Percentiles rank a stretch among this genome's conserved stretches.
These are phyloP conservation scores for Agrotis ipsilon DNA, from an alignment of 2,888 invertebrate species.

Conservation along the genomic window DNA sequence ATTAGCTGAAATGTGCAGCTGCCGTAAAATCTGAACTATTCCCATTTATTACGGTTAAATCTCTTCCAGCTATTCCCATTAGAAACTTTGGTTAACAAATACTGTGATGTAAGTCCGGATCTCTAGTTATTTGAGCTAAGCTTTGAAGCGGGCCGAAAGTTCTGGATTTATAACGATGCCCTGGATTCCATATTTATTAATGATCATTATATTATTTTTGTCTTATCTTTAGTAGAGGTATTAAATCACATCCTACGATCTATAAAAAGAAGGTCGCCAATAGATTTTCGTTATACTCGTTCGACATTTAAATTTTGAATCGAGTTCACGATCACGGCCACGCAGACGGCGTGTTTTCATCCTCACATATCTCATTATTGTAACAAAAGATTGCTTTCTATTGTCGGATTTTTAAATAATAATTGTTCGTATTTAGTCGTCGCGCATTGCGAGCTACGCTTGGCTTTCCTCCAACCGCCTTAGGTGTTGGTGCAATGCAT, in stretches of 20 bases:
- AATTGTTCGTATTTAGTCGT: conserved; percentile 67
- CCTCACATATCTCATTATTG: conserved; percentile 65
- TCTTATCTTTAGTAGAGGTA: not conserved
- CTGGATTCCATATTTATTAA: conserved; percentile 28
- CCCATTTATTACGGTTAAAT: conserved; percentile 49
- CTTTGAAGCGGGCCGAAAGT: conserved; percentile 47
- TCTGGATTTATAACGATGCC: conserved; percentile 38
- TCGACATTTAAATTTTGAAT: conserved; percentile 51
- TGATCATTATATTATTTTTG: conserved; percentile 20
- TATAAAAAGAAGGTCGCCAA: conserved; percentile 45
- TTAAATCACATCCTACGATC: conserved; percentile 8
- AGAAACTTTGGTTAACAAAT: conserved; percentile 51
- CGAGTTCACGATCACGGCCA: conserved; percentile 69
- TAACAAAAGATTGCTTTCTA: conserved; percentile 70
- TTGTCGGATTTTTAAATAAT: conserved; percentile 68
- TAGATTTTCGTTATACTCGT: conserved; percentile 51
- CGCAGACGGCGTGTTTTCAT: conserved; percentile 38
- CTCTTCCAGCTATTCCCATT: conserved; percentile 47
- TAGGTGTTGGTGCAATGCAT: conserved; percentile 63
- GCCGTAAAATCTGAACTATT: conserved; percentile 57
- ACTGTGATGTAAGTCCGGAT: conserved; percentile 49
- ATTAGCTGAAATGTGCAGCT: conserved; percentile 59
- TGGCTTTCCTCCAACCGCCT: conserved; percentile 71
- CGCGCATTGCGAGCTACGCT: conserved; percentile 61
- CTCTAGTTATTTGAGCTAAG: conserved; percentile 46